Conservation (phyloP, 2,113 vertebrate genomes). For the Rissa tridactyla region DNA sequence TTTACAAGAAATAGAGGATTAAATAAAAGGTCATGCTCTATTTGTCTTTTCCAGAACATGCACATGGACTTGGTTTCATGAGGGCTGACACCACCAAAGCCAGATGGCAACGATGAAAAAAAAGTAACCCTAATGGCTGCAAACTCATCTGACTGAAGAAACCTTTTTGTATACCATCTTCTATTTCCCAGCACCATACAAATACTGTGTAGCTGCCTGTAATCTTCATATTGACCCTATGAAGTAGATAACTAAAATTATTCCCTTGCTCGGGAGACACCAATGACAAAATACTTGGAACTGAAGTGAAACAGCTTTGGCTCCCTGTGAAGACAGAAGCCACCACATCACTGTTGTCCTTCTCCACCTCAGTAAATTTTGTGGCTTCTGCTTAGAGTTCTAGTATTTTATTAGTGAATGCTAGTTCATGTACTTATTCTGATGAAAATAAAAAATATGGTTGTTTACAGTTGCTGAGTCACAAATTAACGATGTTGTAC, state of each 20-base stretch:
- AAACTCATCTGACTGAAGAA: background rate
- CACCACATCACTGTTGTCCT: background rate
- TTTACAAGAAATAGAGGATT: background rate
- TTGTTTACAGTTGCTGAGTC: background rate
- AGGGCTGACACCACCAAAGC: background rate
- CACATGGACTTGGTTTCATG: background rate
- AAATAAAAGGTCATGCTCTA: background rate
- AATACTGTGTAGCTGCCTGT: background rate
- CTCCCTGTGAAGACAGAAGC: background rate
- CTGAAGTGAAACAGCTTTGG: background rate
- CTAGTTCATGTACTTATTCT: background rate
- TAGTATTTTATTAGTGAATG: background rate
- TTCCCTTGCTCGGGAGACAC: background rate
- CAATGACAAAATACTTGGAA: background rate
- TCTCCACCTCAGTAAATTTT: background rate
- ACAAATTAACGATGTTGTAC: background rate
- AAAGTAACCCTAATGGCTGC: background rate
- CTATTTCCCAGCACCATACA: background rate
- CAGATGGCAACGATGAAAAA: background rate
- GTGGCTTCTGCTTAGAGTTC: background rate
- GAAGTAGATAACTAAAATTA: background rate
- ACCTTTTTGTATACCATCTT: background rate
- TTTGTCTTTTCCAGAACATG: background rate
- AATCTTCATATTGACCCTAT: background rate
- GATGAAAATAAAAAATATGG: background rate